A percentile compares a stretch with the other conserved stretches of the same genome.
Evolutionary conservation across 2,888 invertebrate species (phyloP).

Genomic region (Drosophila melanosoma): DNA sequence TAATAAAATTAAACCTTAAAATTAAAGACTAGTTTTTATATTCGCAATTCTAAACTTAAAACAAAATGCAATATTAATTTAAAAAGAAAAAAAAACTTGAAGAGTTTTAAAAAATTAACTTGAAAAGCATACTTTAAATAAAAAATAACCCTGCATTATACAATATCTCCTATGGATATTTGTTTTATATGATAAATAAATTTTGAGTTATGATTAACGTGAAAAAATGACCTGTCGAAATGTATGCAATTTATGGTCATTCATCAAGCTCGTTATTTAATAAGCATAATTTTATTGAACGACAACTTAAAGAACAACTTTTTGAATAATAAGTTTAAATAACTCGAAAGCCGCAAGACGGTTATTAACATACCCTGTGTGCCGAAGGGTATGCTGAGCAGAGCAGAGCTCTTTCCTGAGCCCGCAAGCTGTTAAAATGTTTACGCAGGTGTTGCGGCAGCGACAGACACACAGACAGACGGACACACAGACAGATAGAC

Average conservation of each 20-base stretch:
- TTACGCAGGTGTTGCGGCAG: constrained; percentile 75
- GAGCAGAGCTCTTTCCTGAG: constrained; percentile 38
- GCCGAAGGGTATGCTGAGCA: constrained; percentile 6
- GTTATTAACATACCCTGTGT: neutral
- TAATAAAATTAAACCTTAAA: too few species aligned
- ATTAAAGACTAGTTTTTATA: neutral
- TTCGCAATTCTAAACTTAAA: neutral
- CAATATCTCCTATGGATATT: too few species aligned
- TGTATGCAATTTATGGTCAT: neutral
- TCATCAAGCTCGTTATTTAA: neutral
- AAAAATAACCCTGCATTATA: neutral
- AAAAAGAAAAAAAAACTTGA: neutral
- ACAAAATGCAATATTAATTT: neutral
- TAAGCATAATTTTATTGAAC: neutral
- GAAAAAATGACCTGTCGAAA: neutral
- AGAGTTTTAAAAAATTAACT: neutral
- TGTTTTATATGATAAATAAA: neutral
- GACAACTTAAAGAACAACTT: neutral
- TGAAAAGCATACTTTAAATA: neutral
- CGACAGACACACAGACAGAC: constrained; percentile 42
- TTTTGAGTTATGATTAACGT: neutral
- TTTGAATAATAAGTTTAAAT: neutral
- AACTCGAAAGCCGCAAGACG: constrained; percentile 1
- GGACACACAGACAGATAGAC: constrained; percentile 25
- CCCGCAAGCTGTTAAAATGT: constrained; percentile 76